Conservation (phyloP, 2,888 invertebrate species). For the Parasteatoda lunata region DNA sequence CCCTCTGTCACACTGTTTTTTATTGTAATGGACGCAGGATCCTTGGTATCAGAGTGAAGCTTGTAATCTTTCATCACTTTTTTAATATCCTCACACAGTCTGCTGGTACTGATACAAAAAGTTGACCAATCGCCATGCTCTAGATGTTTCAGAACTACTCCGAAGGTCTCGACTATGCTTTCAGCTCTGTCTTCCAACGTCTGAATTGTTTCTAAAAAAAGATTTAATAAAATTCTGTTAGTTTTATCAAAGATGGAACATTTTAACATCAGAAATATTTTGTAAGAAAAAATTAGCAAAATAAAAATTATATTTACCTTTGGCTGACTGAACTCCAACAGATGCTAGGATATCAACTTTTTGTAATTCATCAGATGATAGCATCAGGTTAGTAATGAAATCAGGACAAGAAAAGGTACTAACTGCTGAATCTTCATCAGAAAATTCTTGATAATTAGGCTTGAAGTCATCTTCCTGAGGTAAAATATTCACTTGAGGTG, state of each 20-base stretch:
- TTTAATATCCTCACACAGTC: slow-evolving; percentile 63
- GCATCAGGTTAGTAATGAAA: slow-evolving; percentile 42
- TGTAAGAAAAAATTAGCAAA: no score
- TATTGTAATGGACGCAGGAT: slow-evolving; percentile 46
- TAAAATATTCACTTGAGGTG: slow-evolving; percentile 18
- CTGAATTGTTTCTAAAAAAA: slow-evolving; percentile 54
- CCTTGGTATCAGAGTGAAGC: slow-evolving; percentile 26
- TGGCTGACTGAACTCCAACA: slow-evolving; percentile 62
- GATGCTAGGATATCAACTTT: slow-evolving; percentile 52
- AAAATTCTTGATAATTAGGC: slow-evolving; percentile 15
- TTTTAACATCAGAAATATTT: no score
- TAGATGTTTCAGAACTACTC: slow-evolving; percentile 65
- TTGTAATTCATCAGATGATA: slow-evolving; percentile 57
- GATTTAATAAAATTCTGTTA: no score
- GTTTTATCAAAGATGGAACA: no score
- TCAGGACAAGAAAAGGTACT: slow-evolving; percentile 45
- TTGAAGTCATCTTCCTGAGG: background rate
- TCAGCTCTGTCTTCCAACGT: slow-evolving; percentile 62
- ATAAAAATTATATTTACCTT: slow-evolving; percentile 39
- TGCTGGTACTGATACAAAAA: slow-evolving; percentile 64
- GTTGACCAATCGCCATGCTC: slow-evolving; percentile 68
- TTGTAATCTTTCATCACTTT: slow-evolving; percentile 60
- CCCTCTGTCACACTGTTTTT: slow-evolving; percentile 55
- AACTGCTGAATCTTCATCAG: slow-evolving; percentile 14
- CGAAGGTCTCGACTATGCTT: slow-evolving; percentile 64